Percentiles rank a stretch among this genome's conserved stretches.
phyloP scores from a whole-genome alignment of 2,797 vertebrate species.

The Brotogeris chrysoptera region DNA sequence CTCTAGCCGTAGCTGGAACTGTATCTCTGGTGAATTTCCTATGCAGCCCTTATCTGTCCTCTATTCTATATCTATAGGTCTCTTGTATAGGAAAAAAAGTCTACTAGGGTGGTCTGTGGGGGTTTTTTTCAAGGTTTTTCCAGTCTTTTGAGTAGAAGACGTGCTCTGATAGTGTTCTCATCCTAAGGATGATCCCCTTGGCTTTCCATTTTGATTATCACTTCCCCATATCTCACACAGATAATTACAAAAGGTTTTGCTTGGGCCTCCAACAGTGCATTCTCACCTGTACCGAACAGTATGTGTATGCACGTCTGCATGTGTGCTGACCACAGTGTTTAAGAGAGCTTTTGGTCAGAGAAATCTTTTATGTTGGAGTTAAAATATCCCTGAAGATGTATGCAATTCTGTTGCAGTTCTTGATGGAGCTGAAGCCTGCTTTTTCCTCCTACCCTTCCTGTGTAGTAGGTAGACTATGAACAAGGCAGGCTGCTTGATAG shows the following conservation, averaged over 20 bases:
- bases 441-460: slow-evolving; percentile 6
- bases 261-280: fast-evolving
- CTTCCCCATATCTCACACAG: neutral
- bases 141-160: neutral
- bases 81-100: neutral
- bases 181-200: neutral
- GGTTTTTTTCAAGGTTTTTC: neutral
- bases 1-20: neutral
- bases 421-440: neutral
- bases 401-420: neutral
- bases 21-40: neutral
- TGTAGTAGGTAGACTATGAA: neutral
- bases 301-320: fast-evolving
- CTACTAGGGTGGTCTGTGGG: neutral
- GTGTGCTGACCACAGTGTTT: neutral
- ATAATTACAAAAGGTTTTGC: neutral
- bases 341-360: neutral
- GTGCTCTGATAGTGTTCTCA: neutral
- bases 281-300: neutral
- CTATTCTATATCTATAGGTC: neutral
- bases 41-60: neutral
- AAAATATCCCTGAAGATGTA: neutral
- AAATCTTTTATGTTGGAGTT: neutral
- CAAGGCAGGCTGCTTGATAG: neutral
- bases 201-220: neutral